phyloP scores from a whole-genome alignment of 2,113 vertebrate genomes.

The Chamaetylas fuelleborni region DNA sequence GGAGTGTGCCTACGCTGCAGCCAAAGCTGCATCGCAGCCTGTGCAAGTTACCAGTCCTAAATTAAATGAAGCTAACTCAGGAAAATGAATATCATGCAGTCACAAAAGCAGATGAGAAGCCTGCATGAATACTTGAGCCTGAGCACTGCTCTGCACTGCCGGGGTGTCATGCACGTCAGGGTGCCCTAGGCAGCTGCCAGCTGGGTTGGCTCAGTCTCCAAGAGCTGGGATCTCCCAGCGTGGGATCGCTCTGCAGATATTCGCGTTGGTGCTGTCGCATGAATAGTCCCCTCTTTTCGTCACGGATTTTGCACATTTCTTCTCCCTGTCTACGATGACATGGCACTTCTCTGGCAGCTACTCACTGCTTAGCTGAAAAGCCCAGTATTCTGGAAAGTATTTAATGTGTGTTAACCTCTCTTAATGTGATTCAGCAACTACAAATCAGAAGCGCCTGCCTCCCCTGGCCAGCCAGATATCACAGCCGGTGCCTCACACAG shows the following conservation, averaged over 20 bases:
- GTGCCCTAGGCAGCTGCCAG: not conserved
- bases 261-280: not conserved
- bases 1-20: not conserved
- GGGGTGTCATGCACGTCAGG: not conserved
- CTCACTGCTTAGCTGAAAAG: slow-evolving; percentile 10
- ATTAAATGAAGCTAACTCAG: not conserved
- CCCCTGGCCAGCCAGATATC: not conserved
- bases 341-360: slow-evolving; percentile 42
- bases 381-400: slow-evolving; percentile 24
- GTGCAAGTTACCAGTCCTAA: not conserved
- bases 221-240: not conserved
- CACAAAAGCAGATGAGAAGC: not conserved
- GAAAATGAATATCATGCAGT: not conserved
- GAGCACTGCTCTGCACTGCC: not conserved
- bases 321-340: slow-evolving; percentile 21
- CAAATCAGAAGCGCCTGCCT: not conserved
- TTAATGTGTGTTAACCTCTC: slow-evolving; percentile 25
- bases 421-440: slow-evolving; percentile 46
- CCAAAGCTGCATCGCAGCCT: not conserved
- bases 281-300: not conserved
- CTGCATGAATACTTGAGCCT: not conserved
- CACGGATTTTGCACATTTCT: not conserved
- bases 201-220: not conserved
- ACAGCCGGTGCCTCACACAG: not conserved
- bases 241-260: not conserved